Evolutionary conservation across 2,797 vertebrate genomes (phyloP).

Genomic region (Peromyscus eremicus): DNA sequence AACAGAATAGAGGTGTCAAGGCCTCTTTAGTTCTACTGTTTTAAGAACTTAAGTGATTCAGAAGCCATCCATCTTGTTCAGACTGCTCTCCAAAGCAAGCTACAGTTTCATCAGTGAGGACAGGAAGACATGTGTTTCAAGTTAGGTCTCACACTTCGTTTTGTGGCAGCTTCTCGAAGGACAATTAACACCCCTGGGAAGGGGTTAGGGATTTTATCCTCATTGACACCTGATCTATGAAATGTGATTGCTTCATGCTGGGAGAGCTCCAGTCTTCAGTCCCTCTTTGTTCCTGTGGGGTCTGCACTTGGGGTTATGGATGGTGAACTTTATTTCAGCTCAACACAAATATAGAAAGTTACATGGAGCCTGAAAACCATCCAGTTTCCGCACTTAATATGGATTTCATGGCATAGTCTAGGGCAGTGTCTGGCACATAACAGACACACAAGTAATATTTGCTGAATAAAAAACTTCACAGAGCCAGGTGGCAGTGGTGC

Average conservation of each 20-base stretch:
- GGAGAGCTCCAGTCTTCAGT: background rate
- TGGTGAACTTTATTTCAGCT: background rate
- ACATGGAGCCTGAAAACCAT: background rate
- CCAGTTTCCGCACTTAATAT: background rate
- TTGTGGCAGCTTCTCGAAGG: background rate
- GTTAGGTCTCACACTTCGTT: background rate
- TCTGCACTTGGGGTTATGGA: background rate
- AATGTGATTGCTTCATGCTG: background rate
- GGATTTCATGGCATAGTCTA: background rate
- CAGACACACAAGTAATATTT: background rate
- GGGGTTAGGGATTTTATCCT: background rate
- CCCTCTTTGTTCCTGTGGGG: background rate
- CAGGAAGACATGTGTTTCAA: background rate
- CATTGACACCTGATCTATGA: background rate
- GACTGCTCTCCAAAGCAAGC: background rate
- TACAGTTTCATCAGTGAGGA: background rate
- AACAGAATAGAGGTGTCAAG: background rate
- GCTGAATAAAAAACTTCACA: background rate
- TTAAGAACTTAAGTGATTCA: background rate
- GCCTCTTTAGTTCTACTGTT: background rate
- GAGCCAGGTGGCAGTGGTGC: no score
- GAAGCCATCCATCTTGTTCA: background rate
- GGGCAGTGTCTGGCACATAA: background rate
- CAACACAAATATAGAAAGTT: background rate
- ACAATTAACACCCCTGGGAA: background rate